phyloP scores from a whole-genome alignment of 2,113 vertebrate species.

The Lontra canadensis region DNA sequence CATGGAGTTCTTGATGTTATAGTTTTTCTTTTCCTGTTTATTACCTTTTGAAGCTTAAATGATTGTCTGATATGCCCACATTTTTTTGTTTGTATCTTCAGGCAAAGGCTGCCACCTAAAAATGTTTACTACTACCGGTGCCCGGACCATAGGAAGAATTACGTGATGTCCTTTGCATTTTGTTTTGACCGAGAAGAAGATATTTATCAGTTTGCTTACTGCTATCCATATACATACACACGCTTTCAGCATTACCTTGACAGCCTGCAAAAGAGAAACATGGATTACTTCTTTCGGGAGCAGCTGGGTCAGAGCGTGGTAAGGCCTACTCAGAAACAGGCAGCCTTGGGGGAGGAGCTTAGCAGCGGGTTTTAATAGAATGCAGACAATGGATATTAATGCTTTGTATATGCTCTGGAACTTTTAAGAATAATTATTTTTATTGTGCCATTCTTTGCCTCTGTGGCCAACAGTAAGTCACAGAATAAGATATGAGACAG shows the following conservation, averaged over 20 bases:
- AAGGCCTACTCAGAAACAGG: constrained; percentile 75
- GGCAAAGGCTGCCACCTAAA: constrained; percentile 97
- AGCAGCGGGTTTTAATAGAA: not conserved
- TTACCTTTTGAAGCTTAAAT: not conserved
- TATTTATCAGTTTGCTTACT: constrained; percentile 97
- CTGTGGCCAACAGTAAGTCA: not conserved
- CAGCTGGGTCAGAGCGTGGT: constrained; percentile 96
- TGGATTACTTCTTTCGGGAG: constrained; percentile 94
- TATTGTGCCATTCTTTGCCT: not conserved
- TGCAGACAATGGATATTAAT: constrained; percentile 12
- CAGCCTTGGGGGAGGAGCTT: not conserved
- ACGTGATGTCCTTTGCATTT: constrained; percentile 99
- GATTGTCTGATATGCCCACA: not conserved
- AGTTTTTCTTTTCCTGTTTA: not conserved
- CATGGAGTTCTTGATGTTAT: not conserved
- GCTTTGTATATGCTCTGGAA: not conserved
- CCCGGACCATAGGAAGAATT: constrained; percentile 96
- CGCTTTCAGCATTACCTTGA: constrained; percentile 97
- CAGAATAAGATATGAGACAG: constrained; percentile 32
- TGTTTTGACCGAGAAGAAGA: constrained; percentile 98
- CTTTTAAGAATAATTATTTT: not conserved
- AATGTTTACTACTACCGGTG: constrained; percentile 99
- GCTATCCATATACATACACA: constrained; percentile 98
- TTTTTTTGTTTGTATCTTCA: constrained; percentile 79
- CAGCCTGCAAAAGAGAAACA: constrained; percentile 92